A percentile compares a stretch with the other conserved stretches of the same genome.
Conservation (phyloP, 2,888 invertebrate species). For the Disparrhopalites patrizii region DNA sequence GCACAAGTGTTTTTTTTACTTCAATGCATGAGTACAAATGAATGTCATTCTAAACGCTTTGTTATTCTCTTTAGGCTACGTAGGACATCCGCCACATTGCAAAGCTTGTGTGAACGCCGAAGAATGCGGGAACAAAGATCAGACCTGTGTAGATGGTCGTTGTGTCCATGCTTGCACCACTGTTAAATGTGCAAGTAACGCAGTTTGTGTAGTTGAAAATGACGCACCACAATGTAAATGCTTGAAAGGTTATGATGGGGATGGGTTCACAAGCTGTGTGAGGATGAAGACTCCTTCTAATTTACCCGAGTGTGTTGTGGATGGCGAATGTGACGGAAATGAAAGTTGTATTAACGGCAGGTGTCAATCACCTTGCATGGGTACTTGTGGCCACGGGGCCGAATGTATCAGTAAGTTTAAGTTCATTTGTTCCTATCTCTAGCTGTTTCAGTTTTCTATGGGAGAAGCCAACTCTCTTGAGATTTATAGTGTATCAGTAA, state of each 20-base stretch:
- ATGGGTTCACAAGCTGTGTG: conserved; percentile 40
- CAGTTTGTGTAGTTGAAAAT: conserved; percentile 47
- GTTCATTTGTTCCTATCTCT: too few relatives aligned
- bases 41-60: neutral
- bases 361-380: conserved; percentile 46
- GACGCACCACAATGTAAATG: conserved; percentile 42
- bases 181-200: conserved; percentile 43
- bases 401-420: conserved; percentile 44
- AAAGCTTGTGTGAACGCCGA: conserved; percentile 45
- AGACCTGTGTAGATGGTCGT: conserved; percentile 46
- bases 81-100: conserved; percentile 47
- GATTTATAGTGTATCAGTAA: too few relatives aligned
- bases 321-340: conserved; percentile 15
- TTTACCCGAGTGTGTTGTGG: conserved; percentile 36
- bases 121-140: conserved; percentile 47
- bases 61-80: conserved; percentile 32
- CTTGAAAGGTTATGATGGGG: conserved; percentile 45
- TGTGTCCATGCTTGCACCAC: conserved; percentile 48
- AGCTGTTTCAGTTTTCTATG: too few relatives aligned
- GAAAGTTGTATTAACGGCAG: conserved; percentile 37
- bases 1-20: neutral
- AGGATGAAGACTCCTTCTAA: conserved; percentile 45
- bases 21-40: neutral
- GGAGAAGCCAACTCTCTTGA: too few relatives aligned
- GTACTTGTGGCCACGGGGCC: conserved; percentile 47